Conservation (phyloP, 2,888 invertebrate species). For the Nemoura dubitans region DNA sequence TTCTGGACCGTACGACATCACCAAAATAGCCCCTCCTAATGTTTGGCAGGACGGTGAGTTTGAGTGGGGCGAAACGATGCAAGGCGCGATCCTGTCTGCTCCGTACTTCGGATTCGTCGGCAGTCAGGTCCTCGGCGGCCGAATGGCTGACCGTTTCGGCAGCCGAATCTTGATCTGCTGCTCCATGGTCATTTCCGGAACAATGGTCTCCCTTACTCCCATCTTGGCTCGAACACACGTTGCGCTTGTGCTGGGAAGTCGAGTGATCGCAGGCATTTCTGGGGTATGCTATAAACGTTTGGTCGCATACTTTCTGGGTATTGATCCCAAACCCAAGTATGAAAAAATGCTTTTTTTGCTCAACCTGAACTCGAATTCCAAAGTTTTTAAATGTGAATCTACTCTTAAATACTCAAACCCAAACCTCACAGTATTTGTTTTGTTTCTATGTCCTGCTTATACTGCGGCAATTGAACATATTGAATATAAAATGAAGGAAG, state of each 20-base stretch:
- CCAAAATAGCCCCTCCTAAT: too few relatives aligned
- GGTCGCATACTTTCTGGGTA: too few relatives aligned
- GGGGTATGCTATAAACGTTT: slow-evolving; percentile 39
- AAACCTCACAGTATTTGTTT: too few relatives aligned
- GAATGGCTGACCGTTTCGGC: slow-evolving; percentile 44
- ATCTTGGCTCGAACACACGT: slow-evolving; percentile 38
- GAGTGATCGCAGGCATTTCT: slow-evolving; percentile 45
- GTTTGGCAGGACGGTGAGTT: slow-evolving; percentile 46
- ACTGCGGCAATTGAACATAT: too few relatives aligned
- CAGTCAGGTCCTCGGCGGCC: slow-evolving; percentile 47
- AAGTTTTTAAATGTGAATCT: too few relatives aligned
- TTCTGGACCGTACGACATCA: too few relatives aligned
- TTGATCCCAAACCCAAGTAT: too few relatives aligned
- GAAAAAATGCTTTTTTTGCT: too few relatives aligned
- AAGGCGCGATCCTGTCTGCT: slow-evolving; percentile 44
- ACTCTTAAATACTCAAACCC: too few relatives aligned
- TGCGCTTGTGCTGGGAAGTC: slow-evolving; percentile 35
- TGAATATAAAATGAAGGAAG: too few relatives aligned
- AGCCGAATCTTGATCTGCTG: slow-evolving; percentile 43
- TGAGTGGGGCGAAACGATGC: slow-evolving; percentile 45
- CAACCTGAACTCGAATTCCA: too few relatives aligned
- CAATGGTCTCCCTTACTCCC: slow-evolving; percentile 41
- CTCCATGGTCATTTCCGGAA: slow-evolving; percentile 40
- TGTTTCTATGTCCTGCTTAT: too few relatives aligned
- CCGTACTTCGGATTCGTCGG: slow-evolving; percentile 46